Percentiles rank a stretch among this genome's conserved stretches.
Conservation (phyloP, 2,113 vertebrate genomes). For the Fregetta grallaria region DNA sequence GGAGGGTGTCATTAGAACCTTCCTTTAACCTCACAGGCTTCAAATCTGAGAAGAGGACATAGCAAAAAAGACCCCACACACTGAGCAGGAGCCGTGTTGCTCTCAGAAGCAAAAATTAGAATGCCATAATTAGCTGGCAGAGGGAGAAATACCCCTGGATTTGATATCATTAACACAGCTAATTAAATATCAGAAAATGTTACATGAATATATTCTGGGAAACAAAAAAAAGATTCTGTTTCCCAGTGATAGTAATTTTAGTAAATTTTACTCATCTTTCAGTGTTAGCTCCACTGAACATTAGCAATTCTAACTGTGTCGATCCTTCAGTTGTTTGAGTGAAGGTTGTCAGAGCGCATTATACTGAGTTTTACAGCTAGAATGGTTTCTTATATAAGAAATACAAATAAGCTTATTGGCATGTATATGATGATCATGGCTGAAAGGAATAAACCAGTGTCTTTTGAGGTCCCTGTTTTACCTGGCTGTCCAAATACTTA, state of each 20-base stretch:
- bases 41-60: neutral
- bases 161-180: neutral
- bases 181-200: constrained; percentile 24
- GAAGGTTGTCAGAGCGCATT: neutral
- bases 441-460: neutral
- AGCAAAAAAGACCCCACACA: neutral
- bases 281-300: neutral
- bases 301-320: neutral
- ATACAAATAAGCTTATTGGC: neutral
- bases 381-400: neutral
- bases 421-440: neutral
- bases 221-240: neutral
- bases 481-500: neutral
- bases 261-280: neutral
- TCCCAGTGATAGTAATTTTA: neutral
- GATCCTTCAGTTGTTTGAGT: neutral
- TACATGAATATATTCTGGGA: neutral
- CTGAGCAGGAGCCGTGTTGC: neutral
- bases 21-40: neutral
- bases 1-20: constrained; percentile 27
- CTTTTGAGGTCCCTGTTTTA: neutral
- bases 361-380: neutral
- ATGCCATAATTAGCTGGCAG: neutral
- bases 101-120: neutral
- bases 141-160: neutral